Base-by-base conservation (phyloP, 2,113 vertebrate genomes). In the Pelusios castaneus region DNA sequence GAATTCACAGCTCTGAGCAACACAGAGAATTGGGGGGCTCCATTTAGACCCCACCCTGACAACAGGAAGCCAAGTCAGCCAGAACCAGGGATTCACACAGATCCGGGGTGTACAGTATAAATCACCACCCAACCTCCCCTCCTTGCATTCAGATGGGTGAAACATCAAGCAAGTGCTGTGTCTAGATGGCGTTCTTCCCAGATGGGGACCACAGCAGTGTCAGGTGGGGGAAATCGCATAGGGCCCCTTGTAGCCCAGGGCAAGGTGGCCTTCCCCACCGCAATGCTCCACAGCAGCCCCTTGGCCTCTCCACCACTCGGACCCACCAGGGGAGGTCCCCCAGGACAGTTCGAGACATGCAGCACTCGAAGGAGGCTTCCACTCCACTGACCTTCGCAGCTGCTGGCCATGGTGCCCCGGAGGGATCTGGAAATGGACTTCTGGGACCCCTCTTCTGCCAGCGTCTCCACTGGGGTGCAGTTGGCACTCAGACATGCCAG, bases 381-480 rank as follows among this genome's bases (percentile, higher is more conserved):
- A 24, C 43, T 8, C 70, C 95, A 80, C 98, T 97, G 97, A 99
- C 99, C 99, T 94, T 99, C 99, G 93, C 98, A 98, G 95, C 98
- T 99, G 97, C 99, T 99, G 79, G 99, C 99, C 96, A 98, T 98
- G 0, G 98, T 99, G 87, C 98, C 98, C 89, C 98, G 98, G 78
- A 99, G 98, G n/a, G 99, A 99, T 14, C 97, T 98, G 8, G 98
- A 98, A 0, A 85, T 97, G 1, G 99, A 99, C 87, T 99, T 99
- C 95, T 97, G 98, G 58, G 99, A 99, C 1, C 99, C 98, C 82
- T 99, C 99, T 96, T 99, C 99, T 34, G 98, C 97, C 38, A 98
- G 98, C 1, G 99, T 99, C 87, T 99, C 99, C 67, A 98, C 97
- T 0, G 98, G 97, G 87, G 98, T 97, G 47, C 98, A 98, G 95